Base-by-base conservation (phyloP, 2,888 invertebrate species). In the Lepidocyrtoides sp. region DNA sequence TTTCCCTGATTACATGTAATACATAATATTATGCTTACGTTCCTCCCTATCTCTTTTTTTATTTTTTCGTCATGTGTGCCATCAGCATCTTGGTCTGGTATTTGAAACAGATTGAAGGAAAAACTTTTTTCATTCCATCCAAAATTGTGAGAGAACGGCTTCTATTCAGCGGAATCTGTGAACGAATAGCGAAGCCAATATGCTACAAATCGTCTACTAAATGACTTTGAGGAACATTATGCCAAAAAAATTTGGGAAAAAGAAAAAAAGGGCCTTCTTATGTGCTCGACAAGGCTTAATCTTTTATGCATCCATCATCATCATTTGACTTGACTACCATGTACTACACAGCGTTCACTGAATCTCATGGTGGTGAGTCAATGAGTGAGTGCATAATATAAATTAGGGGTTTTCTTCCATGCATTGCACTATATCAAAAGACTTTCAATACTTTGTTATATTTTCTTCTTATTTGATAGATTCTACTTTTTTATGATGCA, bases 241-340 rank as follows among this genome's bases (percentile, higher is more conserved):
- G 60, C 60, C 23, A 26, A 29, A 29, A 63, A 63, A 63, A 29
- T 63, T 26, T n/a, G n/a, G n/a, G 23, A 17, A 26, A 63, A 63
- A 29, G 26, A 2, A 10, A 63, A 14, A 63, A 63, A 63, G 60
- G 26, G 26, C 14, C 14, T 26, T 29, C 57, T 20, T 57, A 20
- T 23, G 20, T 57, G 57, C 57, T 20, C 2, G 5, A 72, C 72
- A 10, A 29, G 54, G 77, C 51, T 77, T 54, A 77, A 77, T 77
- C 77, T 51, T 77, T 77, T 77, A 48, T 77, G 51, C 48, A 77
- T 77, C 77, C 77, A 77, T 77, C 77, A 77, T 77, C 51, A 69
- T 69, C 69, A 69, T 69, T 41, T 69, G 69, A 69, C 69, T 69
- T 57, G 23, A 14, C 57, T 57, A 17, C 20, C 17, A 57, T 17